phyloP scores from a whole-genome alignment of 2,888 invertebrate genomes.

The Cantharis flavilabris region DNA sequence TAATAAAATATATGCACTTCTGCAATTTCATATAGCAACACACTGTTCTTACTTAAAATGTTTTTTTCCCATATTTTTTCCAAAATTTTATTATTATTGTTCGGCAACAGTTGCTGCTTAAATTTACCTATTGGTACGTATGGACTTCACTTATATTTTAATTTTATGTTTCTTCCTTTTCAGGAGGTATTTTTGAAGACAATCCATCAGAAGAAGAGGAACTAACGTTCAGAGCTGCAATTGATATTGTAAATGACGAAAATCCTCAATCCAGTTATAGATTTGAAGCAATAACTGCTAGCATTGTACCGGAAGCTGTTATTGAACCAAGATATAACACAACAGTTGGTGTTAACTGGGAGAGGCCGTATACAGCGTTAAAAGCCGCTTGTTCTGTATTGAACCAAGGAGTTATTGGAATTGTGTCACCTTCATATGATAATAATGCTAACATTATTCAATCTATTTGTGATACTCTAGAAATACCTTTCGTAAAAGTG shows the following conservation, averaged over 20 bases:
- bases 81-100: neutral
- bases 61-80: neutral
- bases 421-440: slow-evolving; percentile 65
- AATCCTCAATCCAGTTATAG: neutral
- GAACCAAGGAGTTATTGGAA: slow-evolving; percentile 57
- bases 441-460: slow-evolving; percentile 64
- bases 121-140: slow-evolving; percentile 1
- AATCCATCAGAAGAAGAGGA: neutral
- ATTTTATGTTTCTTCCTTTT: neutral
- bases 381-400: slow-evolving; percentile 15
- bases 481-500: slow-evolving; percentile 69
- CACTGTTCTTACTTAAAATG: neutral
- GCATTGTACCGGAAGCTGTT: slow-evolving; percentile 8
- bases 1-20: neutral
- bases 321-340: neutral
- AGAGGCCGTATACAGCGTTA: slow-evolving; percentile 8
- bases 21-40: neutral
- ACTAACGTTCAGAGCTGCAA: slow-evolving; percentile 8
- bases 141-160: neutral
- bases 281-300: neutral
- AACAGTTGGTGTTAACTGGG: slow-evolving; percentile 1
- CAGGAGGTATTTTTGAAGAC: slow-evolving; percentile 19
- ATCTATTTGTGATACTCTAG: slow-evolving; percentile 68
- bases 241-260: slow-evolving; percentile 4
- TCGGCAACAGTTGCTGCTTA: neutral